phyloP scores from a whole-genome alignment of 2,797 vertebrate species.

The Gymnoscopelus braueri region DNA sequence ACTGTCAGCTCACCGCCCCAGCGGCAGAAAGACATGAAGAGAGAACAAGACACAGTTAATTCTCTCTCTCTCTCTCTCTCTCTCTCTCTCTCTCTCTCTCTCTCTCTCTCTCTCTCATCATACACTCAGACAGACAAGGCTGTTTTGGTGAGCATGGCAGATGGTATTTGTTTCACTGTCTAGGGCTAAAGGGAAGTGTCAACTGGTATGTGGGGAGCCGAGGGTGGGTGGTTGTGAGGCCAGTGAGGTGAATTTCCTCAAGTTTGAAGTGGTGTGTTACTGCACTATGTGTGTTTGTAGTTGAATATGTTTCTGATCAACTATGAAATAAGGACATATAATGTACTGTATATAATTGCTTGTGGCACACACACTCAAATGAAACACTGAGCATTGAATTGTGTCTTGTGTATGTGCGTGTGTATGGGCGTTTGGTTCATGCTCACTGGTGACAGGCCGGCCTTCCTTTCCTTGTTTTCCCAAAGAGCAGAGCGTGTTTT shows the following conservation, averaged over 20 bases:
- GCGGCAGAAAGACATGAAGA: slow-evolving; percentile 40
- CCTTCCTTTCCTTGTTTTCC: no score
- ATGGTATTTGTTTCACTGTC: slow-evolving; percentile 47
- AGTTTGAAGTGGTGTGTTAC: neutral
- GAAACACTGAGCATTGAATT: no score
- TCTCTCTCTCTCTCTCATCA: slow-evolving; percentile 16
- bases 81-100: neutral
- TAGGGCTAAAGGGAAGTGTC: slow-evolving; percentile 17
- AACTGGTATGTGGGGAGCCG: slow-evolving; percentile 22
- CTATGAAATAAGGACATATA: no score
- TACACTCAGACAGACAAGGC: slow-evolving; percentile 24
- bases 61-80: slow-evolving; percentile 26
- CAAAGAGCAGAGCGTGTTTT: no score
- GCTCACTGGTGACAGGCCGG: no score
- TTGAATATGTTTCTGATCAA: no score
- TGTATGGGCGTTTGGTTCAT: no score
- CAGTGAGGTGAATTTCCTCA: neutral
- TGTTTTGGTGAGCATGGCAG: slow-evolving; percentile 27
- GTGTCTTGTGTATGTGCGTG: no score
- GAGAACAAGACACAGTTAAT: slow-evolving; percentile 53
- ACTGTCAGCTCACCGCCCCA: slow-evolving; percentile 48
- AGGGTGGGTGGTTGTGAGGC: neutral
- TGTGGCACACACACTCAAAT: no score
- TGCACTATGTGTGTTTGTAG: no score
- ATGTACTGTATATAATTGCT: no score